phyloP scores from a whole-genome alignment of 2,888 invertebrate species.

The Abrostola tripartita region DNA sequence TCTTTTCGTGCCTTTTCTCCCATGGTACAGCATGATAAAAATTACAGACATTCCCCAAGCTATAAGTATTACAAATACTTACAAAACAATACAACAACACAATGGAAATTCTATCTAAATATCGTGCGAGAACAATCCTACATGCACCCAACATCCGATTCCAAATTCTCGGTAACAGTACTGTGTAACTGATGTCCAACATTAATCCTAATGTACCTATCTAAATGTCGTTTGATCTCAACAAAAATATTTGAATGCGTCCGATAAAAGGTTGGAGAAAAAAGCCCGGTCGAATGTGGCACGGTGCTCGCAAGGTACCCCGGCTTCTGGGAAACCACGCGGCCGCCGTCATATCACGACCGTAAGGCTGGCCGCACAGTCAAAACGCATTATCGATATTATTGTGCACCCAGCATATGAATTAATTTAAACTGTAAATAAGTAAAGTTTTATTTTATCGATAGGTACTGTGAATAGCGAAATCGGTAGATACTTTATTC shows the following conservation, averaged over 20 bases:
- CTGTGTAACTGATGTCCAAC: slow-evolving; percentile 81
- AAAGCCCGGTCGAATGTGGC: slow-evolving; percentile 74
- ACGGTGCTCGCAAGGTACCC: slow-evolving; percentile 83
- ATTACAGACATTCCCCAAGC: slow-evolving; percentile 24
- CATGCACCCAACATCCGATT: slow-evolving; percentile 62
- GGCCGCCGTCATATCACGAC: slow-evolving; percentile 86
- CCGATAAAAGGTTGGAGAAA: slow-evolving; percentile 84
- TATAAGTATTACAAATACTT: slow-evolving; percentile 36
- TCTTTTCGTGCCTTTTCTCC: not conserved
- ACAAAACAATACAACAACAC: slow-evolving; percentile 60
- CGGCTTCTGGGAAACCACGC: slow-evolving; percentile 85
- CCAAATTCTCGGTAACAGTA: slow-evolving; percentile 73
- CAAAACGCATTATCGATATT: slow-evolving; percentile 60
- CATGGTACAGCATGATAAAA: not conserved
- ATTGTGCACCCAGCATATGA: slow-evolving; percentile 6
- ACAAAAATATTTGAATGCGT: slow-evolving; percentile 87
- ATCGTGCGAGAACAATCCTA: slow-evolving; percentile 67
- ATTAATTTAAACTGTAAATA: not conserved
- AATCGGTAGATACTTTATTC: slow-evolving; percentile 28
- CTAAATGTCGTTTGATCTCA: slow-evolving; percentile 87
- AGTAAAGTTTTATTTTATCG: slow-evolving; percentile 27
- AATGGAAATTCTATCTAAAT: slow-evolving; percentile 64
- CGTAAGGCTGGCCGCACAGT: slow-evolving; percentile 68
- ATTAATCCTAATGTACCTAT: slow-evolving; percentile 87
- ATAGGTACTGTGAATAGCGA: slow-evolving; percentile 28